Conservation (phyloP, 2,797 vertebrate genomes). For the Pseudochaenichthys georgianus region DNA sequence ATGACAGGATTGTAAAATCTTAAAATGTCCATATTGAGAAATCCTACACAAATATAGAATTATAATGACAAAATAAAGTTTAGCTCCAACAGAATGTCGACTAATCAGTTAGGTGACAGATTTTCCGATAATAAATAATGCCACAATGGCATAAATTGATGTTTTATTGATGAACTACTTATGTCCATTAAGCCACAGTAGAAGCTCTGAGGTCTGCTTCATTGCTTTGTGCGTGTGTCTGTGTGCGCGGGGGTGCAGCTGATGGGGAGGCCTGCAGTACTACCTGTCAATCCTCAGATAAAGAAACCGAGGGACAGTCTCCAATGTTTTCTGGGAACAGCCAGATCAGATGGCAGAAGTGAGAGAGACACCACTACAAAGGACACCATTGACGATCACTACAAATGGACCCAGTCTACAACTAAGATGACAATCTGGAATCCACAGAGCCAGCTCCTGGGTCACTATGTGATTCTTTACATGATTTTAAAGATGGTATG, state of each 20-base stretch:
- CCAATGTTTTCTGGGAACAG: conserved; percentile 69
- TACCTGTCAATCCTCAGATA: conserved; percentile 67
- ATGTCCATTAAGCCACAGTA: background rate
- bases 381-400: conserved; percentile 57
- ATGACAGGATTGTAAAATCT: background rate
- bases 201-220: background rate
- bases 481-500: background rate
- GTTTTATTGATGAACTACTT: background rate
- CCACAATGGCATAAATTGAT: no score
- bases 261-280: conserved; percentile 44
- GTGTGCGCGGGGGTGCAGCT: background rate
- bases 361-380: conserved; percentile 65
- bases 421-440: conserved; percentile 21
- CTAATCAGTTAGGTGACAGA: no score
- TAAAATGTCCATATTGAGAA: background rate
- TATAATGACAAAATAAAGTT: no score
- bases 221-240: conserved; percentile 15
- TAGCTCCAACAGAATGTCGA: no score
- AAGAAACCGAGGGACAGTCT: conserved; percentile 69
- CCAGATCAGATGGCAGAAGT: conserved; percentile 72
- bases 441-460: background rate
- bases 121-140: no score
- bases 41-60: background rate
- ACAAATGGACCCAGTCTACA: conserved; percentile 13
- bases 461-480: background rate